A percentile compares a stretch with the other conserved stretches of the same genome.
Evolutionary conservation across 2,113 vertebrate genomes (phyloP).

Genomic region (Cyprinodon brontotheroides): DNA sequence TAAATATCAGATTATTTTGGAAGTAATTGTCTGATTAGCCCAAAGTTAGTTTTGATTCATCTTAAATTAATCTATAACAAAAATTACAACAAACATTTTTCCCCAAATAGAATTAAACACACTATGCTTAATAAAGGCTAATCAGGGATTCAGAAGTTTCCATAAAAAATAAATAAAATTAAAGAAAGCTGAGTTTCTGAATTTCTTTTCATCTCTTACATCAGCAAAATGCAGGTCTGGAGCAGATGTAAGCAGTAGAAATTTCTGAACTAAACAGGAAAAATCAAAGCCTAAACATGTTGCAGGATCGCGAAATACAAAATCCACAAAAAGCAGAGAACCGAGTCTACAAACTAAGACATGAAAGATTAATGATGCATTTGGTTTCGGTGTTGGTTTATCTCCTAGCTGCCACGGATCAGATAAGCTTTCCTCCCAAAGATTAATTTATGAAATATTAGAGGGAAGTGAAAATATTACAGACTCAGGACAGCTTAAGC

Average conservation of each 20-base stretch:
- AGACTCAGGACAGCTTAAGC: conserved; percentile 4
- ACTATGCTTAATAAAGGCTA: background rate
- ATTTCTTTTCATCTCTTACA: too few relatives aligned
- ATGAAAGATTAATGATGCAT: conserved; percentile 3
- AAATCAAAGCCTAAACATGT: background rate
- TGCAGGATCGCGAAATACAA: background rate
- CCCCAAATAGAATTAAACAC: background rate
- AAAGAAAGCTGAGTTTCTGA: too few relatives aligned
- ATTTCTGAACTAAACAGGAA: background rate
- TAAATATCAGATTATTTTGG: too few relatives aligned
- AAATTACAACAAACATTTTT: background rate
- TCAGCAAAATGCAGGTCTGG: background rate
- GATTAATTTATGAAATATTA: conserved; percentile 24
- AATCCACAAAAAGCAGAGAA: background rate
- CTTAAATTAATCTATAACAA: too few relatives aligned
- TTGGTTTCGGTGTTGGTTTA: background rate
- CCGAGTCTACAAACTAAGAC: background rate
- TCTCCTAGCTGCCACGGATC: background rate
- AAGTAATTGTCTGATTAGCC: too few relatives aligned
- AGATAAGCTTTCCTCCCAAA: conserved; percentile 17
- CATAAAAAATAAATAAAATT: too few relatives aligned
- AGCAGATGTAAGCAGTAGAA: background rate
- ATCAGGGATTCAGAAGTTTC: too few relatives aligned
- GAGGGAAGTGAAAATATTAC: background rate
- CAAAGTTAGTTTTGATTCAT: too few relatives aligned